Conservation (phyloP, 2,888 invertebrate species). For the Aspidiotus rigidus region DNA sequence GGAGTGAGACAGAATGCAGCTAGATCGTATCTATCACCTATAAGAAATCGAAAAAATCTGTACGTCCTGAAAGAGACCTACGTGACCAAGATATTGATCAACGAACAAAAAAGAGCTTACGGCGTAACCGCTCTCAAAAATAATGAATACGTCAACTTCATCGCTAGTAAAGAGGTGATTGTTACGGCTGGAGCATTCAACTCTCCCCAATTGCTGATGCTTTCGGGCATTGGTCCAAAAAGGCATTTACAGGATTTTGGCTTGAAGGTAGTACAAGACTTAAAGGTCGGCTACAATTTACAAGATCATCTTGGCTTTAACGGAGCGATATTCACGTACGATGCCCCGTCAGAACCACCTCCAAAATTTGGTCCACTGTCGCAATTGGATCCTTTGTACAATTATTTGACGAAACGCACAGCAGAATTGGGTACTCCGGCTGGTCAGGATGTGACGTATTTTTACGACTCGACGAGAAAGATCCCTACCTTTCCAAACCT, state of each 20-base stretch:
- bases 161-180: constrained; percentile 14
- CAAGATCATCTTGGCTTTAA: constrained; percentile 26
- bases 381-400: constrained; percentile 11
- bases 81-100: constrained; percentile 46
- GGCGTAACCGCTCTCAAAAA: constrained; percentile 6
- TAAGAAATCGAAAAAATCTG: constrained; percentile 50
- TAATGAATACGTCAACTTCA: not conserved
- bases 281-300: constrained; percentile 21
- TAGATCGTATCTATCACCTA: constrained; percentile 45
- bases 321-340: constrained; percentile 9
- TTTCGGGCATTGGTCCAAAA: constrained; percentile 25
- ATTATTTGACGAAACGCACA: constrained; percentile 8
- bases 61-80: constrained; percentile 51
- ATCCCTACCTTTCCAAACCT: constrained; percentile 4
- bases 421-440: not conserved
- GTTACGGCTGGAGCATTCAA: constrained; percentile 22
- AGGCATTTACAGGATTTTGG: constrained; percentile 8
- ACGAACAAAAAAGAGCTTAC: constrained; percentile 17
- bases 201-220: constrained; percentile 23
- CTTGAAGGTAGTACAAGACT: constrained; percentile 8
- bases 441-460: constrained; percentile 3
- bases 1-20: constrained; percentile 45
- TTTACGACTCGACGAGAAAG: constrained; percentile 7
- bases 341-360: not conserved
- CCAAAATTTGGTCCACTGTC: not conserved